Percentiles rank a stretch among this genome's conserved stretches.
phyloP scores from a whole-genome alignment of 2,113 vertebrate species.

The Dicaeum eximium region DNA sequence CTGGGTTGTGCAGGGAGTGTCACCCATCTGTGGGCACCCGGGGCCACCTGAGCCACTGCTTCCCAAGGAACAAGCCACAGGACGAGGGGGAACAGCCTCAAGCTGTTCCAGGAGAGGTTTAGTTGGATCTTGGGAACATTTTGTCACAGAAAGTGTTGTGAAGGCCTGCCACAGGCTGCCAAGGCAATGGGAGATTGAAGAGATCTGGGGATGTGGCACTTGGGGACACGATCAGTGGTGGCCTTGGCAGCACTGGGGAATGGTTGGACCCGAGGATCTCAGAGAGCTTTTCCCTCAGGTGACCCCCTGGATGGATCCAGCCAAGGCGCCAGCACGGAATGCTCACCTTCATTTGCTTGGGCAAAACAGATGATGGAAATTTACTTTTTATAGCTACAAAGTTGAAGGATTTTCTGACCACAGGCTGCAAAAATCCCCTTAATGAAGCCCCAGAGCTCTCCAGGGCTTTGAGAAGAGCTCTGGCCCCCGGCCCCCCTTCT shows the following conservation, averaged over 20 bases:
- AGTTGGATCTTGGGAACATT: background rate
- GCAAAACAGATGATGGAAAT: constrained; percentile 34
- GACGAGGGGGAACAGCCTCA: background rate
- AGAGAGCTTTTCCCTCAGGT: background rate
- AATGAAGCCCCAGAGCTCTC: constrained; percentile 59
- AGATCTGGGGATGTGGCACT: background rate
- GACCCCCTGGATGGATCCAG: background rate
- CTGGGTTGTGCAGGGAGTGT: rapidly evolving
- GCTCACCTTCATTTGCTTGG: background rate
- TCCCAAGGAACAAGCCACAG: background rate
- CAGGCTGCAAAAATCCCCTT: constrained; percentile 62
- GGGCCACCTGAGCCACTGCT: rapidly evolving
- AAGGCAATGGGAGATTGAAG: background rate
- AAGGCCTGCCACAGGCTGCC: background rate
- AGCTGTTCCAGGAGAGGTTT: background rate
- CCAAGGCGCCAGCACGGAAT: background rate
- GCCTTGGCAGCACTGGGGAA: background rate
- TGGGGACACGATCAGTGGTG: background rate
- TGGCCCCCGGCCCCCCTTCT: constrained; percentile 6
- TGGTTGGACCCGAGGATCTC: background rate
- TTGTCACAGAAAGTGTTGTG: background rate
- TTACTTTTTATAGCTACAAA: constrained; percentile 30
- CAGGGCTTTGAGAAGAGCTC: constrained; percentile 56
- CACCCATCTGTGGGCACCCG: background rate
- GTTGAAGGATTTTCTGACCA: constrained; percentile 61